Base-by-base conservation (phyloP, 2,113 vertebrate species). In the Lasiurus cinereus region DNA sequence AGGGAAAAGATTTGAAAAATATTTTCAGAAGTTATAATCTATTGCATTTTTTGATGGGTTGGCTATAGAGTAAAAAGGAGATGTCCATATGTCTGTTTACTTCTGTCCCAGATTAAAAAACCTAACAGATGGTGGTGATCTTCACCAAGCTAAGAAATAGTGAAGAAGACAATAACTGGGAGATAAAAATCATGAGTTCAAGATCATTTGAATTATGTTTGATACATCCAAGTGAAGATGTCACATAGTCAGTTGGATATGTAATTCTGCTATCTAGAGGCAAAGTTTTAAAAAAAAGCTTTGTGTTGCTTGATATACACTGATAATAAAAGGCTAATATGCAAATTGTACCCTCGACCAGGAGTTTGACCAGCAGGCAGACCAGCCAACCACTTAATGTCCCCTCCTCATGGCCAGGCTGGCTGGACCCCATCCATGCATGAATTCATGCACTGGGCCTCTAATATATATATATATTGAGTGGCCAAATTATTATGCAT, bases 91-190 rank as follows among this genome's bases (percentile, higher is more conserved):
- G 64, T 74, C 79, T 80, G 21, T 62, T 88, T 72, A 83, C 66
- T 29, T 67, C 10, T 6, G 33, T 56, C 64, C 77, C 2, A 13
- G 24, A 87, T 92, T 64, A 6, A 16, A 74, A 67, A 87, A 72
- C 3, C 85, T 83, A 90, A 82, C 93, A 96, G 91, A 70, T 43
- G 87, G 64, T 82, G 89, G 77, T 59, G 52, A 62, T 46, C 85
- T 95, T 90, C 77, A 36, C 48, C 52, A 74, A 82, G 43, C 77
- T 83, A 93, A 96, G 29, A 77, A 52, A 62, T 4, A 46, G 11
- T 22, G 18, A 69, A 39, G 59, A 54, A 22, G 62, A 0, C 73
- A 43, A 24, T 5, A 33, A 4, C 1, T 59, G 69, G 46, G 46
- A 31, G 24, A 7, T 80, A 2, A 48, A 90, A 77, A 78, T 48